These are phyloP conservation scores for Nyctalus aviator DNA, from an alignment of 2,797 vertebrate species.

Conservation along the genomic window DNA sequence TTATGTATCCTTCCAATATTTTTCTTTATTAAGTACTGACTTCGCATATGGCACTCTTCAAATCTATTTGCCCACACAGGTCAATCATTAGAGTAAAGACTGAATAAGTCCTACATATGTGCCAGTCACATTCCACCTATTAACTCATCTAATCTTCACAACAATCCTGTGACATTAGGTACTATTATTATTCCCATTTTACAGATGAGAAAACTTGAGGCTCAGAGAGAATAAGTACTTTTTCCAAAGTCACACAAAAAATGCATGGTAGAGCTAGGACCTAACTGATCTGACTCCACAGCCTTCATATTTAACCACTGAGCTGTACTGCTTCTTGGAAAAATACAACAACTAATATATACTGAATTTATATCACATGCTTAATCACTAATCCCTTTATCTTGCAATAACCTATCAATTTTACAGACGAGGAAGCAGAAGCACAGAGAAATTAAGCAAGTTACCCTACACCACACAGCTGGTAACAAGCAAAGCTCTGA, in stretches of 20 bases:
- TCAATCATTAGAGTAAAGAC: background rate
- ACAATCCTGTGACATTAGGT: background rate
- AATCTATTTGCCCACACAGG: background rate
- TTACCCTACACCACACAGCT: background rate
- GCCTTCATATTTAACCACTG: background rate
- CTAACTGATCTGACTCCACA: background rate
- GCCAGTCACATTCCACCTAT: background rate
- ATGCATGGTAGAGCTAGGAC: background rate
- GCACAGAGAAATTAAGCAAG: background rate
- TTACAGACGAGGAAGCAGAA: constrained; percentile 9
- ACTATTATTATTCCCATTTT: background rate
- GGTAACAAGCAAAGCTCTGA: background rate
- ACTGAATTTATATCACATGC: background rate
- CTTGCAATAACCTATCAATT: background rate
- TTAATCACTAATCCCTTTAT: background rate
- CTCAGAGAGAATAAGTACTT: background rate
- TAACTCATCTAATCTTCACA: background rate
- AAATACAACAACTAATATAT: background rate
- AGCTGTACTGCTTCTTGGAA: background rate
- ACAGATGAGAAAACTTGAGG: constrained; percentile 6
- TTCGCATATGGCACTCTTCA: too few species aligned
- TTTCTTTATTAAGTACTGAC: too few species aligned
- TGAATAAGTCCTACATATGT: background rate
- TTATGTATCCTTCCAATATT: too few species aligned
- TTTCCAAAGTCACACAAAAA: background rate